phyloP scores from a whole-genome alignment of 2,113 vertebrate genomes.

The Egretta garzetta region DNA sequence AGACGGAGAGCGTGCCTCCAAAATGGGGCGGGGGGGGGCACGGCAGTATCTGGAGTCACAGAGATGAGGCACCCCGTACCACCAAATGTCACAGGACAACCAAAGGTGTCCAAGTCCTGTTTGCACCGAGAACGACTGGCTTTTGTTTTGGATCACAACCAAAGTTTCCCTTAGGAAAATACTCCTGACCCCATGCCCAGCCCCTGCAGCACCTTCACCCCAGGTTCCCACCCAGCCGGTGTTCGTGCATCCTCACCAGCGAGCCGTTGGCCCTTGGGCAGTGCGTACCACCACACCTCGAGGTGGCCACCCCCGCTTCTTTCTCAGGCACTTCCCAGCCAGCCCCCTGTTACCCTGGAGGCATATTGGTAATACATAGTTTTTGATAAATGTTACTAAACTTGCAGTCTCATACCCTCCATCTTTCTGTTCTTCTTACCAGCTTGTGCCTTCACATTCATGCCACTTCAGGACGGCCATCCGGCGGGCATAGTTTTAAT shows the following conservation, averaged over 20 bases:
- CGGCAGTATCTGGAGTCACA: rapidly evolving
- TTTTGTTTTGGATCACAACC: rapidly evolving
- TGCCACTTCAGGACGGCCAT: neutral
- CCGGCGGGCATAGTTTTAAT: neutral
- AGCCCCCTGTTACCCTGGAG: neutral
- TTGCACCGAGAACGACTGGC: neutral
- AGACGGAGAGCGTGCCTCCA: too few species aligned
- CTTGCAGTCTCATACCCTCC: neutral
- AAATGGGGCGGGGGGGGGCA: neutral
- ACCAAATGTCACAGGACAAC: too few species aligned
- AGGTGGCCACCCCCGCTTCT: neutral
- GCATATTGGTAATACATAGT: too few species aligned
- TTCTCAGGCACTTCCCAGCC: too few species aligned
- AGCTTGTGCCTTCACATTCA: neutral
- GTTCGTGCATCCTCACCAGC: rapidly evolving
- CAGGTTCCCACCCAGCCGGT: too few species aligned
- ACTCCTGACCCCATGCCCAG: neutral
- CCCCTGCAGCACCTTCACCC: neutral
- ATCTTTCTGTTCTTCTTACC: neutral
- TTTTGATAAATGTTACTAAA: neutral
- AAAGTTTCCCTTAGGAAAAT: neutral
- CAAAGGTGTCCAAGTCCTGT: too few species aligned
- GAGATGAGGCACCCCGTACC: neutral
- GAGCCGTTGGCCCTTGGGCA: neutral
- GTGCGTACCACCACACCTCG: neutral